Evolutionary conservation across 2,797 vertebrate genomes (phyloP).

Genomic region (Podarcis lilfordi): DNA sequence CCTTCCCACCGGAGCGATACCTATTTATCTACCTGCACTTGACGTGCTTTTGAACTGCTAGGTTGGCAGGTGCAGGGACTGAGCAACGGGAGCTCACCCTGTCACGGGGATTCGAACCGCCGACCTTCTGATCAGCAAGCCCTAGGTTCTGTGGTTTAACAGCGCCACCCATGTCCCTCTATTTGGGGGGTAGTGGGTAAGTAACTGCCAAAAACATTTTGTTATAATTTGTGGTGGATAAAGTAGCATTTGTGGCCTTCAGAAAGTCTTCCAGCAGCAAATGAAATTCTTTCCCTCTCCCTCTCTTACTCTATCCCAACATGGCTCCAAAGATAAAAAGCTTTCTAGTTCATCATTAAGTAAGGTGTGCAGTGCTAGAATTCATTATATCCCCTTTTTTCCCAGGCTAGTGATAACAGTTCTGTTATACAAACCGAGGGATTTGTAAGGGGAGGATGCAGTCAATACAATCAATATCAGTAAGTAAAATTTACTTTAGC

Average conservation of each 20-base stretch:
- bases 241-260: not conserved
- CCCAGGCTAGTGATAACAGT: conserved; percentile 62
- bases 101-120: no score
- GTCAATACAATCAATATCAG: conserved; percentile 77
- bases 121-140: no score
- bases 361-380: conserved; percentile 47
- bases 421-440: conserved; percentile 71
- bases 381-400: conserved; percentile 47
- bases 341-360: conserved; percentile 51
- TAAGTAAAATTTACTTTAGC: conserved; percentile 78
- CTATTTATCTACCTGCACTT: no score
- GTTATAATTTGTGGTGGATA: not conserved
- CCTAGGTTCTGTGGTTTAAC: no score
- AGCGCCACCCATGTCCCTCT: no score
- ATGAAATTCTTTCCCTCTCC: not conserved
- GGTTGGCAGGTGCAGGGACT: no score
- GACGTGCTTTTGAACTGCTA: no score
- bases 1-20: no score
- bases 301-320: not conserved
- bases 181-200: no score
- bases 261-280: not conserved
- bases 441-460: conserved; percentile 71
- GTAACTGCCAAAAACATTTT: not conserved
- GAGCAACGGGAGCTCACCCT: no score
- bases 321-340: conserved; percentile 40